Evolutionary conservation across 2,888 invertebrate species (phyloP).

Genomic region (Cotesia congregata): DNA sequence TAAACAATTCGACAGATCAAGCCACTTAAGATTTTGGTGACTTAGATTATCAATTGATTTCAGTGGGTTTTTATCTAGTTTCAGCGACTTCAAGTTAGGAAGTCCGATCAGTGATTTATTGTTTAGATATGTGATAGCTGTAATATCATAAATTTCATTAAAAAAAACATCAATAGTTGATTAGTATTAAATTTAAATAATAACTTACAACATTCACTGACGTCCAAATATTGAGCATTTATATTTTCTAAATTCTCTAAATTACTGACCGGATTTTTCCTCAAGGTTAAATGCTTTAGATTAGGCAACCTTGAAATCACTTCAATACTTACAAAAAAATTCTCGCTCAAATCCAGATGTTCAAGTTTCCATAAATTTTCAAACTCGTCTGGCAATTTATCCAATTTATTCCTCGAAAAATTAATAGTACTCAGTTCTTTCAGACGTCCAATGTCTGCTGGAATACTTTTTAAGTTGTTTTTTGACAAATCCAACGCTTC

Average conservation of each 20-base stretch:
- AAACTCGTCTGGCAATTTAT: slow-evolving; percentile 72
- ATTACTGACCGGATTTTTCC: slow-evolving; percentile 75
- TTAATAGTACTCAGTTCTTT: slow-evolving; percentile 73
- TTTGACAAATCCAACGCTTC: slow-evolving; percentile 77
- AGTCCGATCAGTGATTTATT: slow-evolving; percentile 77
- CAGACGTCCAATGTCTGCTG: slow-evolving; percentile 62
- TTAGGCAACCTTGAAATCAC: slow-evolving; percentile 63
- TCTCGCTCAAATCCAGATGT: slow-evolving; percentile 76
- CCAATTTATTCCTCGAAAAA: slow-evolving; percentile 73
- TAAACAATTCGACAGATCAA: slow-evolving; percentile 64
- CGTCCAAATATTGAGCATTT: slow-evolving; percentile 74
- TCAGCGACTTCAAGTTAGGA: slow-evolving; percentile 77
- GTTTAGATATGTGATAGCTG: slow-evolving; percentile 74
- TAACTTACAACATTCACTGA: slow-evolving; percentile 74
- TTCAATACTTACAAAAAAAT: slow-evolving; percentile 71
- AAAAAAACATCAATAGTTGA: neutral
- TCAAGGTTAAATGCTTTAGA: slow-evolving; percentile 76
- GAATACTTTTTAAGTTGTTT: slow-evolving; percentile 75
- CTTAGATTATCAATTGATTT: slow-evolving; percentile 56
- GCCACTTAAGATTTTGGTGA: slow-evolving; percentile 57
- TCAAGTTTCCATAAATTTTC: slow-evolving; percentile 74
- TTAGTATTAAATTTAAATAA: slow-evolving; percentile 15
- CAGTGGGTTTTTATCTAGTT: slow-evolving; percentile 76
- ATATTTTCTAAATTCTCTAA: slow-evolving; percentile 75
- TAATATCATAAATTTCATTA: neutral